Evolutionary conservation across 2,888 invertebrate genomes (phyloP).

Genomic region (Drosophila formosana): DNA sequence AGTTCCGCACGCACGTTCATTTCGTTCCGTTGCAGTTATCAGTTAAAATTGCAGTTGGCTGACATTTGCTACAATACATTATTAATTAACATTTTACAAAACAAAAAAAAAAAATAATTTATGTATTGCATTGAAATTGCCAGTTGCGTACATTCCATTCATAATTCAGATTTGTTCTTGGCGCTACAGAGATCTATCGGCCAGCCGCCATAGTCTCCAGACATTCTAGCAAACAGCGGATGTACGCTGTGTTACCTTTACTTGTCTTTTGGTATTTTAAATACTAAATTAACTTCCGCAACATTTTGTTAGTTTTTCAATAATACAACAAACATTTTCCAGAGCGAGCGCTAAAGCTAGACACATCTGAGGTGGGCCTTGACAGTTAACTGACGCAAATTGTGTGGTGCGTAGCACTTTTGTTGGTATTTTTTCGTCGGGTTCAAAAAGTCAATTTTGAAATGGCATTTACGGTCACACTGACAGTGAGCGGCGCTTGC

Average conservation of each 20-base stretch:
- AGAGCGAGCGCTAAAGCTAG: no score
- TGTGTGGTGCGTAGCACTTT: not conserved
- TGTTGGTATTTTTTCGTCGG: not conserved
- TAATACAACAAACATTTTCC: no score
- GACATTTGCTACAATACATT: not conserved
- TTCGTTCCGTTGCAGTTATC: not conserved
- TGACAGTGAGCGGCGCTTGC: conserved; percentile 13
- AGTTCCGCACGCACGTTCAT: conserved; percentile 7
- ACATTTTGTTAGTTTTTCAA: no score
- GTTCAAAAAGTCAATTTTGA: not conserved
- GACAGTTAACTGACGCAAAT: not conserved
- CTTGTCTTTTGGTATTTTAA: not conserved
- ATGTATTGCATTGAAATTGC: not conserved
- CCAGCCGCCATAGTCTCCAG: not conserved
- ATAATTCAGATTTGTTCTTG: not conserved
- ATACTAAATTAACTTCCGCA: not conserved
- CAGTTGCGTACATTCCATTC: not conserved
- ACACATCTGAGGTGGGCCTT: not conserved
- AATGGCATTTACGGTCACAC: not conserved
- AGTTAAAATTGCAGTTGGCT: not conserved
- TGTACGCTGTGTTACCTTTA: not conserved
- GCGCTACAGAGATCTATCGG: not conserved
- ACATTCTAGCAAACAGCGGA: not conserved
- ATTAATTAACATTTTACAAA: conserved; percentile 24
- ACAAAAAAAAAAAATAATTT: not conserved